Evolutionary conservation across 2,888 invertebrate species (phyloP).

Genomic region (Marronus borbonicus): DNA sequence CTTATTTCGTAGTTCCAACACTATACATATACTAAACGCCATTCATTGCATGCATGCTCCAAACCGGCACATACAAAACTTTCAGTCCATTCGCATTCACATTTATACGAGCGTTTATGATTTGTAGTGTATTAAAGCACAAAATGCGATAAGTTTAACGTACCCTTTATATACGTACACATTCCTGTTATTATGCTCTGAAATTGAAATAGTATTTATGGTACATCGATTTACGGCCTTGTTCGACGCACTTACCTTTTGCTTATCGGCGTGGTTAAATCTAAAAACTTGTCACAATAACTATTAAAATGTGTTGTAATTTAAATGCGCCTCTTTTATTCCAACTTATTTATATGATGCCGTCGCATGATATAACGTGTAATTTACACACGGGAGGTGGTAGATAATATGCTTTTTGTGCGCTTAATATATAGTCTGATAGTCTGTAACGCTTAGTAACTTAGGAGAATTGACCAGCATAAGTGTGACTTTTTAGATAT

Average conservation of each 20-base stretch:
- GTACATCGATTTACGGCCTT: slow-evolving; percentile 27
- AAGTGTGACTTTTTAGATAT: no score
- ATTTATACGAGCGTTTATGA: slow-evolving; percentile 27
- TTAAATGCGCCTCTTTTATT: slow-evolving; percentile 28
- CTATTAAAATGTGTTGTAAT: slow-evolving; percentile 32
- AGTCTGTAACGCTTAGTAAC: no score
- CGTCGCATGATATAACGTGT: background rate
- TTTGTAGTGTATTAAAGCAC: slow-evolving; percentile 42
- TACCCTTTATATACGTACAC: slow-evolving; percentile 26
- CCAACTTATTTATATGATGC: slow-evolving; percentile 28
- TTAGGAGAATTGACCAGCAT: no score
- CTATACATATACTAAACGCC: no score
- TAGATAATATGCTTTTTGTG: no score
- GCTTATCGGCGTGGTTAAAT: slow-evolving; percentile 36
- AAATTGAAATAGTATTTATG: slow-evolving; percentile 44
- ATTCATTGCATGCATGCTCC: no score
- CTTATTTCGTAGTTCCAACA: no score
- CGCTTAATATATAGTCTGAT: no score
- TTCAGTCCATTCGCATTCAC: background rate
- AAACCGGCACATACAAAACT: background rate
- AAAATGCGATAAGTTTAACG: slow-evolving; percentile 42
- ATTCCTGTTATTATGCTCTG: slow-evolving; percentile 36
- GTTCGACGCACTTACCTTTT: slow-evolving; percentile 17
- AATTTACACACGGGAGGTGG: slow-evolving; percentile 11
- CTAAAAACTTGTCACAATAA: slow-evolving; percentile 34